Evolutionary conservation across 2,797 vertebrate genomes (phyloP).

Genomic region (Poecilia picta): DNA sequence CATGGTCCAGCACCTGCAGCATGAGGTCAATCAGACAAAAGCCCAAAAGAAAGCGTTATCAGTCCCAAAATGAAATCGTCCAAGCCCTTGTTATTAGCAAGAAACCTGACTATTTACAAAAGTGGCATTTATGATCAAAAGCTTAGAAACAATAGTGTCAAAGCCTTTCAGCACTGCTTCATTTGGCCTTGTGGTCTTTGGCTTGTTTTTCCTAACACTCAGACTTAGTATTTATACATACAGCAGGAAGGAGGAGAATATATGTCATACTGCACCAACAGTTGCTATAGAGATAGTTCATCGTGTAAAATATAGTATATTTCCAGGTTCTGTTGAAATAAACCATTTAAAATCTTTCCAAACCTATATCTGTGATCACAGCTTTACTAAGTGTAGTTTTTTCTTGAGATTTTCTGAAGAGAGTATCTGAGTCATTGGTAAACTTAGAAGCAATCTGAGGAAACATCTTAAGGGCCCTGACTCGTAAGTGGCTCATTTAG

Average conservation of each 20-base stretch:
- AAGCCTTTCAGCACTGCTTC: conserved; percentile 55
- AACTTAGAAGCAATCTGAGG: conserved; percentile 48
- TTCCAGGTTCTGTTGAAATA: conserved; percentile 30
- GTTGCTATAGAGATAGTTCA: conserved; percentile 19
- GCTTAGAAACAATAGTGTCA: neutral
- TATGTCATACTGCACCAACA: conserved; percentile 34
- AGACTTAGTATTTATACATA: conserved; percentile 40
- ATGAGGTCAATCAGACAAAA: neutral
- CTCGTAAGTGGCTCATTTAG: conserved; percentile 23
- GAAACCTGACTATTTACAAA: neutral
- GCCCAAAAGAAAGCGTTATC: neutral
- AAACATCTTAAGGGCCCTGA: conserved; percentile 27
- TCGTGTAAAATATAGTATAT: conserved; percentile 24
- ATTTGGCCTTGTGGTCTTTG: conserved; percentile 56
- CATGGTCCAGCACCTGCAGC: neutral
- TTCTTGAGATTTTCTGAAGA: conserved; percentile 44
- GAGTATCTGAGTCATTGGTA: conserved; percentile 54
- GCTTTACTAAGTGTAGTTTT: conserved; percentile 44
- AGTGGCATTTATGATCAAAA: neutral
- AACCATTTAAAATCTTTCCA: conserved; percentile 15
- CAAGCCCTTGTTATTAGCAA: neutral
- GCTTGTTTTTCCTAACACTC: conserved; percentile 52
- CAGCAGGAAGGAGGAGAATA: conserved; percentile 31
- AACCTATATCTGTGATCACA: conserved; percentile 40
- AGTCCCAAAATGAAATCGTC: neutral